Conservation (phyloP, 1,140 invertebrate species). For the Drosophila pectinifera region DNA sequence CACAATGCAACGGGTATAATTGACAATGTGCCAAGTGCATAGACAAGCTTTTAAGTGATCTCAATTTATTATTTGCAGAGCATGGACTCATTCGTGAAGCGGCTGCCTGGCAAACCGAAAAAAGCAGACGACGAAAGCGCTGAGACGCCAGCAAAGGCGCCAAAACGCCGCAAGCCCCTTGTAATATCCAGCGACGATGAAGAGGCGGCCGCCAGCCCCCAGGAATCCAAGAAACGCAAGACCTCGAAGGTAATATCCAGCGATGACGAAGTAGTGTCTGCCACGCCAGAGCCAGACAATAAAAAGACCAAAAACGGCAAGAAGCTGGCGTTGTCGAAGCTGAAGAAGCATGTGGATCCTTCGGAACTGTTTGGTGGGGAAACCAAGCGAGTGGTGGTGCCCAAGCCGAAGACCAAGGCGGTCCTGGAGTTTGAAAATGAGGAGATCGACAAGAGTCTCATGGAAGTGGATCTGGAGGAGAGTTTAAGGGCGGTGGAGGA, state of each 20-base stretch:
- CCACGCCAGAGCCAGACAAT: constrained; percentile 10
- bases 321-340: constrained; percentile 66
- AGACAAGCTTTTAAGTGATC: background rate
- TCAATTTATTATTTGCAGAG: constrained; percentile 27
- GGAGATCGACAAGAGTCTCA: constrained; percentile 67
- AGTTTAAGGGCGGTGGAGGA: constrained; percentile 13
- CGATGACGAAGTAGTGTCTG: constrained; percentile 19
- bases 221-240: constrained; percentile 35
- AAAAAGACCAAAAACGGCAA: constrained; percentile 41
- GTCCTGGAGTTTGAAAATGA: constrained; percentile 69
- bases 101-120: constrained; percentile 49
- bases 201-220: constrained; percentile 56
- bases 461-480: constrained; percentile 70
- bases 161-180: constrained; percentile 69
- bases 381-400: constrained; percentile 63
- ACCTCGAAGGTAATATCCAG: constrained; percentile 13
- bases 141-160: constrained; percentile 58
- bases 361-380: constrained; percentile 72
- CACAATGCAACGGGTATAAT: constrained; percentile 62
- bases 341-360: constrained; percentile 69
- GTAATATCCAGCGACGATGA: constrained; percentile 81
- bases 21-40: background rate
- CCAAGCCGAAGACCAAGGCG: constrained; percentile 62
- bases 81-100: constrained; percentile 69
- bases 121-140: constrained; percentile 24